Evolutionary conservation across 2,888 invertebrate genomes (phyloP).

Genomic region (Eupithecia vulgata): DNA sequence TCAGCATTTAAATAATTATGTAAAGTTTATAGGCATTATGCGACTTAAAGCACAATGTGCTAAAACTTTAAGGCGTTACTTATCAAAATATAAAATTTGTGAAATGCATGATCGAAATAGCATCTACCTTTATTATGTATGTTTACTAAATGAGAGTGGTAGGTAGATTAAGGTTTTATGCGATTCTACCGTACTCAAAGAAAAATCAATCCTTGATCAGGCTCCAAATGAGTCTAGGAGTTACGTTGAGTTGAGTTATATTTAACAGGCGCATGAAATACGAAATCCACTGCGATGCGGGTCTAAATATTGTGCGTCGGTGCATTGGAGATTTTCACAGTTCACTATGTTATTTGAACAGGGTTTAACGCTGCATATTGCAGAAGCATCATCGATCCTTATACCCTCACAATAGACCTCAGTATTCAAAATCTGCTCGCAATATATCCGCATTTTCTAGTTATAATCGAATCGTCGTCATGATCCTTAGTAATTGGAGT

Average conservation of each 20-base stretch:
- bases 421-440: background rate
- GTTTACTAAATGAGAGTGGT: too few relatives aligned
- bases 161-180: too few relatives aligned
- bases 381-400: background rate
- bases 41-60: background rate
- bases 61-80: too few relatives aligned
- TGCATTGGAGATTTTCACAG: background rate
- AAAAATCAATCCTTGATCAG: too few relatives aligned
- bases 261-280: background rate
- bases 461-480: constrained; percentile 26
- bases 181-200: too few relatives aligned
- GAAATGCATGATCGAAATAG: background rate
- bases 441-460: constrained; percentile 16
- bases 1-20: background rate
- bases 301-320: background rate
- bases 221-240: too few relatives aligned
- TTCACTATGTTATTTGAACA: background rate
- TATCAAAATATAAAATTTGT: background rate
- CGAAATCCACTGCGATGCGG: background rate
- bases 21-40: background rate
- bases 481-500: constrained; percentile 39
- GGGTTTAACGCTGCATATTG: background rate
- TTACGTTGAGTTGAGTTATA: background rate
- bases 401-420: background rate
- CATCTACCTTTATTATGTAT: too few relatives aligned